Conservation (phyloP, 64 coral and sea anemone species). For the Porites lutea region DNA sequence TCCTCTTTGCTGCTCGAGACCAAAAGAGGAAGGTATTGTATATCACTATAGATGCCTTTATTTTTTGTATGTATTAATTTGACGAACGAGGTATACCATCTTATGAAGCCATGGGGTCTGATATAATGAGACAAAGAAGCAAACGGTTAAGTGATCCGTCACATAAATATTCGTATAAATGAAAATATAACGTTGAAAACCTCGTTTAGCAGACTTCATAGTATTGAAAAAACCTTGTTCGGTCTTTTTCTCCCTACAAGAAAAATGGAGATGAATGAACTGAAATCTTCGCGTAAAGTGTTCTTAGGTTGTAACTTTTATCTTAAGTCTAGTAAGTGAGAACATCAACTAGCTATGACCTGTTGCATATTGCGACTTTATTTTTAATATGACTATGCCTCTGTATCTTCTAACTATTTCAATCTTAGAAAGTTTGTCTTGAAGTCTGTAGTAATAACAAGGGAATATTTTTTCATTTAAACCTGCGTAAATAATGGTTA, state of each 20-base stretch:
- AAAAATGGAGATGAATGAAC: not conserved
- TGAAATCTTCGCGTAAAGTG: not conserved
- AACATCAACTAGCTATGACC: not conserved
- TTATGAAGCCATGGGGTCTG: not conserved
- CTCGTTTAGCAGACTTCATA: too few relatives aligned
- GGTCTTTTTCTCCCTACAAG: not conserved
- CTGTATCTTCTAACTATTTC: not conserved
- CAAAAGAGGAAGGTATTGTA: conserved; percentile 38
- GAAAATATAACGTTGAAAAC: not conserved
- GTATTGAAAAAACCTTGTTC: too few relatives aligned
- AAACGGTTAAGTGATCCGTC: conserved; percentile 51
- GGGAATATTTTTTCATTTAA: not conserved
- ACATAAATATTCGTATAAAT: conserved; percentile 14
- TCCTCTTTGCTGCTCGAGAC: conserved; percentile 16
- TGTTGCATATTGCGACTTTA: conserved; percentile 13
- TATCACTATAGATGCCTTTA: not conserved
- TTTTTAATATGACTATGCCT: not conserved
- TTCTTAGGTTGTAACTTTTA: not conserved
- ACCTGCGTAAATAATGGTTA: not conserved
- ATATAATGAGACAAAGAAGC: conserved; percentile 14
- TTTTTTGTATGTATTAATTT: not conserved
- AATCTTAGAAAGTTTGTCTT: not conserved
- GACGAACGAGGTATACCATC: not conserved
- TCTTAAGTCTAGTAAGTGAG: not conserved
- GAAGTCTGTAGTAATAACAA: not conserved